Evolutionary conservation across 2,113 vertebrate genomes (phyloP).

Genomic region (Tenrec ecaudatus): DNA sequence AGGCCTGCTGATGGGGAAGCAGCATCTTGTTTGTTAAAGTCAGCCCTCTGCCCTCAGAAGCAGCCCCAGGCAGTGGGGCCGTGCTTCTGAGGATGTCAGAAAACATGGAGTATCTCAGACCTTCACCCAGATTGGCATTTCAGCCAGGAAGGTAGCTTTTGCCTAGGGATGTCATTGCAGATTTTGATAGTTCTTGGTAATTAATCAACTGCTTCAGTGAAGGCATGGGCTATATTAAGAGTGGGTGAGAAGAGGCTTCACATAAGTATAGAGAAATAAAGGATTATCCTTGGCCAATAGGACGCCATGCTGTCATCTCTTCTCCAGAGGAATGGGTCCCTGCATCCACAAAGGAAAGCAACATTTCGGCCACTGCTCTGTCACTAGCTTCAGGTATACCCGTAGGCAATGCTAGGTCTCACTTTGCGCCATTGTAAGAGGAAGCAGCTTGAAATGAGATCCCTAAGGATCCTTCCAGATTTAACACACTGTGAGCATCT

Average conservation of each 20-base stretch:
- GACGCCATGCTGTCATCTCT: background rate
- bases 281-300: slow-evolving; percentile 3
- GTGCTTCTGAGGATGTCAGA: slow-evolving; percentile 69
- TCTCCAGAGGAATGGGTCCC: background rate
- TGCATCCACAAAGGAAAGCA: background rate
- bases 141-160: slow-evolving; percentile 60
- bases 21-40: slow-evolving; percentile 75
- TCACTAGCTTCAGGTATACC: background rate
- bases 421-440: background rate
- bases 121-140: slow-evolving; percentile 83
- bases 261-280: background rate
- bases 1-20: slow-evolving; percentile 74
- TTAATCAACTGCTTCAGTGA: slow-evolving; percentile 84
- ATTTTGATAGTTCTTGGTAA: slow-evolving; percentile 81
- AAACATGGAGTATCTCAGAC: slow-evolving; percentile 69
- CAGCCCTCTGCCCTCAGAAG: slow-evolving; percentile 58
- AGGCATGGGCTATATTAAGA: slow-evolving; percentile 76
- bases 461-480: background rate
- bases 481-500: background rate
- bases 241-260: slow-evolving; percentile 16
- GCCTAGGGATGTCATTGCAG: slow-evolving; percentile 66
- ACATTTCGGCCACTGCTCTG: background rate
- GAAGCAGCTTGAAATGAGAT: background rate
- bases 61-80: slow-evolving; percentile 66
- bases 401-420: background rate